Evolutionary conservation across 2,113 vertebrate genomes (phyloP).

Genomic region (Arenaria interpres): DNA sequence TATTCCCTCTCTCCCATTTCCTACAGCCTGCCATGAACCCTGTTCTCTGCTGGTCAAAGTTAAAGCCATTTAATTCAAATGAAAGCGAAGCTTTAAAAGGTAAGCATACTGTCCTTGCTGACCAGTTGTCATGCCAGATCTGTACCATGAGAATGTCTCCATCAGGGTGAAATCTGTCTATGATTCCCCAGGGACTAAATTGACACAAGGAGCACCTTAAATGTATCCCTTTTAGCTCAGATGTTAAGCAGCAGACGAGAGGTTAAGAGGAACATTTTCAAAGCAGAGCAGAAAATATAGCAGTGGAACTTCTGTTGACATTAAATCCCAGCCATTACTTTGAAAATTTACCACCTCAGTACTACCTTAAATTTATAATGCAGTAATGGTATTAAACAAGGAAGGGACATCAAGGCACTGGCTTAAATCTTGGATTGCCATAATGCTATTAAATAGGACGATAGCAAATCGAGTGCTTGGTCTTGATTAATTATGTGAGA

Average conservation of each 20-base stretch:
- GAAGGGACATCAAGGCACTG: background rate
- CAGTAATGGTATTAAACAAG: constrained; percentile 19
- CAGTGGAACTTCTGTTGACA: background rate
- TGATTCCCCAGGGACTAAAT: background rate
- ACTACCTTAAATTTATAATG: constrained; percentile 23
- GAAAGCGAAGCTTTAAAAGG: background rate
- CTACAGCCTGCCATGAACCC: background rate
- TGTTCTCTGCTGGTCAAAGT: background rate
- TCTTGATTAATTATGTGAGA: constrained; percentile 43
- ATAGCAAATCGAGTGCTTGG: background rate
- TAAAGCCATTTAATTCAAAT: background rate
- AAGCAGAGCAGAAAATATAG: background rate
- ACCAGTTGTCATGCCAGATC: background rate
- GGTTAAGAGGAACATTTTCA: background rate
- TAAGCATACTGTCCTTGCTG: background rate
- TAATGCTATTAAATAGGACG: background rate
- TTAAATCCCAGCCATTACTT: background rate
- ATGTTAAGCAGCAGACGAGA: background rate
- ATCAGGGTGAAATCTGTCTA: background rate
- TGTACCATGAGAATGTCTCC: background rate
- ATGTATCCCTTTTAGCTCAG: background rate
- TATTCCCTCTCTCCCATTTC: background rate
- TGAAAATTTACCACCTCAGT: constrained; percentile 32
- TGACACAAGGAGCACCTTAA: background rate
- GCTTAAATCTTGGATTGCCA: constrained; percentile 22